phyloP scores from a whole-genome alignment of 2,113 vertebrate genomes.

The Ameiurus melas region DNA sequence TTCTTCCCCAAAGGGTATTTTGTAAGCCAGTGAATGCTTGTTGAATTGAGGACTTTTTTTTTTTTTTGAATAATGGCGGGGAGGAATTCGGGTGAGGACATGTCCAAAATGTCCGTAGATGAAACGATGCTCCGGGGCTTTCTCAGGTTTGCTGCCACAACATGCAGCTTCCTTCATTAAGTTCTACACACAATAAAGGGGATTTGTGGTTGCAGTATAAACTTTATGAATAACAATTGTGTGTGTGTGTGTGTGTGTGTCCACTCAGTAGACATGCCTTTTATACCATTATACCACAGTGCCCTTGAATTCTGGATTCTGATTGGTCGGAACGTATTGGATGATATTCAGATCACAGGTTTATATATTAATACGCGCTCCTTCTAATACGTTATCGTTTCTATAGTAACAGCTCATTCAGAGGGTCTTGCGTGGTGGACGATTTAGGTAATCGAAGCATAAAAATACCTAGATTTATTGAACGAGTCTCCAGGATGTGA shows the following conservation, averaged over 20 bases:
- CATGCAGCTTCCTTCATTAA: constrained; percentile 42
- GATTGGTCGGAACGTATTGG: not conserved
- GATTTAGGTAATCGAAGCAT: not conserved
- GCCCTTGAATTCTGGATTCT: not conserved
- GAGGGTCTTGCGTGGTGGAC: not conserved
- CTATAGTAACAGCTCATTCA: not conserved
- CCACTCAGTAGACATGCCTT: not conserved
- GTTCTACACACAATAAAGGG: constrained; percentile 41
- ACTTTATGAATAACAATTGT: not conserved
- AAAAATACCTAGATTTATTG: not conserved
- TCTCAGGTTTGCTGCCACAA: constrained; percentile 55
- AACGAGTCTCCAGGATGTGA: not conserved
- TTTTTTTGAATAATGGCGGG: not conserved
- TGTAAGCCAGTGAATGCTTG: not conserved
- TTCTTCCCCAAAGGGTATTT: not conserved
- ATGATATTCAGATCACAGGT: not conserved
- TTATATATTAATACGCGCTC: not conserved
- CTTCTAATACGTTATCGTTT: not conserved
- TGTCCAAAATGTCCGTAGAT: not conserved
- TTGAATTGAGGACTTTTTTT: not conserved
- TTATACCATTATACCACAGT: not conserved
- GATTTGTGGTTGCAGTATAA: not conserved
- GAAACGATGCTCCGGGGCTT: constrained; percentile 34
- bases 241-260: not conserved
- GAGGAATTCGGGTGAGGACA: not conserved